phyloP scores from a whole-genome alignment of 2,113 vertebrate species.

The Ochotona curzoniae region DNA sequence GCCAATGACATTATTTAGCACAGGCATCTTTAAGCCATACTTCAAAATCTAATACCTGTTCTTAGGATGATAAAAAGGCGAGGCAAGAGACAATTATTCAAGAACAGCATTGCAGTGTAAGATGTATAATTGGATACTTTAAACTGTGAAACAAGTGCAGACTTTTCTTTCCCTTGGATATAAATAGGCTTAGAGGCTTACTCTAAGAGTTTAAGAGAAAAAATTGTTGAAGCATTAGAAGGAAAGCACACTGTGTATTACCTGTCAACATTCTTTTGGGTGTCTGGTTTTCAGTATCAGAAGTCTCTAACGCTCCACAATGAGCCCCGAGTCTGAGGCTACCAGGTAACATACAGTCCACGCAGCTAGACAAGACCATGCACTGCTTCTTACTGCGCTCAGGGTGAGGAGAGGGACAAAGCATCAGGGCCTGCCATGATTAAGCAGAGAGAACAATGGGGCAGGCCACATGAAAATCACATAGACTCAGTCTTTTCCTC shows the following conservation, averaged over 20 bases:
- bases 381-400: background rate
- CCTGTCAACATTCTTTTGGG: background rate
- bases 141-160: constrained; percentile 42
- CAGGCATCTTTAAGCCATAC: constrained; percentile 16
- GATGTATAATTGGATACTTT: constrained; percentile 26
- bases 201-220: background rate
- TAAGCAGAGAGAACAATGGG: background rate
- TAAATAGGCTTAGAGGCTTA: constrained; percentile 34
- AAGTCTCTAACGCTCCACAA: background rate
- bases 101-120: background rate
- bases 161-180: background rate
- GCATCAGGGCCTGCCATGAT: background rate
- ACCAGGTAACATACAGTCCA: background rate
- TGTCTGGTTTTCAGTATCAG: constrained; percentile 34
- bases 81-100: constrained; percentile 53
- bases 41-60: constrained; percentile 45
- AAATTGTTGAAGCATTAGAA: constrained; percentile 43
- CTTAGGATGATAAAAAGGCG: background rate
- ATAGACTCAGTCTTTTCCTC: constrained; percentile 30
- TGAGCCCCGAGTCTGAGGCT: background rate
- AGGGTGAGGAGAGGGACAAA: constrained; percentile 39
- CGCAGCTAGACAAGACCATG: background rate
- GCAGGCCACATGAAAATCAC: background rate
- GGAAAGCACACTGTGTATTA: background rate
- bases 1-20: background rate